Evolutionary conservation across 2,113 vertebrate species (phyloP).

Genomic region (Balaeniceps rex): DNA sequence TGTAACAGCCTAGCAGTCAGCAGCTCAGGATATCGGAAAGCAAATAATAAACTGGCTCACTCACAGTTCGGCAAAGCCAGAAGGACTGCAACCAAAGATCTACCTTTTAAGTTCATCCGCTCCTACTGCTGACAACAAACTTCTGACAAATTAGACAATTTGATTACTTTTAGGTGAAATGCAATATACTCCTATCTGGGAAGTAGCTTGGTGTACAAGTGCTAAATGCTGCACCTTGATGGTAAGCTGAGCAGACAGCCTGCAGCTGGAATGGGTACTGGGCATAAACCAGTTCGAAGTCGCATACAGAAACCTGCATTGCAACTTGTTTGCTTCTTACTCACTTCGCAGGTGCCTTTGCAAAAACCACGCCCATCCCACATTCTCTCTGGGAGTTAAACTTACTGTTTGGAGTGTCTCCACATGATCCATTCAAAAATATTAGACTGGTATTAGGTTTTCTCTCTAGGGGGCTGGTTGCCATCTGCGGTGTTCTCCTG

Average conservation of each 20-base stretch:
- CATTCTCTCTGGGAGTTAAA: neutral
- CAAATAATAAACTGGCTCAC: neutral
- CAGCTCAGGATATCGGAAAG: neutral
- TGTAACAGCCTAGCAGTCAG: neutral
- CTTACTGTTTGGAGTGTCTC: neutral
- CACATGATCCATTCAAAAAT: neutral
- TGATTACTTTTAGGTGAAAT: neutral
- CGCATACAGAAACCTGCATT: neutral
- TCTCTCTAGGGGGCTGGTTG: neutral
- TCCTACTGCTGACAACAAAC: neutral
- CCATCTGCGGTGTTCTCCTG: neutral
- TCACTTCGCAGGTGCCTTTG: neutral
- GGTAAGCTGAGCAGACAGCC: neutral
- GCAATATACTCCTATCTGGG: neutral
- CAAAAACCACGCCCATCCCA: neutral
- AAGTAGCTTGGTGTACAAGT: neutral
- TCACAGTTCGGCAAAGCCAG: neutral
- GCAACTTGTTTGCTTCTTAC: neutral
- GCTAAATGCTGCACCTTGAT: neutral
- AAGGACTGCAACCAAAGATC: neutral
- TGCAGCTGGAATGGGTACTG: neutral
- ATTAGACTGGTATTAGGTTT: neutral
- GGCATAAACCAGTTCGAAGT: neutral
- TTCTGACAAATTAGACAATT: neutral
- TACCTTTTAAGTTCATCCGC: neutral